Base-by-base conservation (phyloP, 2,797 vertebrate genomes). In the Benthosema pterotum region DNA sequence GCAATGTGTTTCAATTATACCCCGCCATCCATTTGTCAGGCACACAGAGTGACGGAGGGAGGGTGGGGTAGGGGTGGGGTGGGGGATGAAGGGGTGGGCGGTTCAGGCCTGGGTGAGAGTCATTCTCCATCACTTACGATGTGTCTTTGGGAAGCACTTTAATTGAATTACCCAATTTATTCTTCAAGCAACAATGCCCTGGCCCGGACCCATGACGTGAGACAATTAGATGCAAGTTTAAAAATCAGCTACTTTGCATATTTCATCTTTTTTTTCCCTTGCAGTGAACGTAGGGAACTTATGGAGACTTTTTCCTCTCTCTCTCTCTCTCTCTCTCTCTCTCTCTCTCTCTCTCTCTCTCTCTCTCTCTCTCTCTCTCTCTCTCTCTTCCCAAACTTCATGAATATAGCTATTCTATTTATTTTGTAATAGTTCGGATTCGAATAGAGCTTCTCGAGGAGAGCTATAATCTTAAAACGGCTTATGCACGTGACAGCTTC, bases 141-240 rank as follows among this genome's bases (percentile, higher is more conserved):
- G 95, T 95, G 97, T 97, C 95, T 96, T 95, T 94, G 94, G 93
- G 93, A 86, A 95, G 94, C 92, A 94, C 94, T 97, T 97, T 97
- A 98, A 97, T 99, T 98, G 95, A 98, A 98, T 98, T 98, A 96
- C 93, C 93, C 94, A 96, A 97, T 98, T 97, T 98, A 96, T 96
- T 98, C 96, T 96, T 98, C 95, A 96, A 95, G 96, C 95, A 96
- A 96, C 95, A 96, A 97, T 95, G 95, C 95, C 93, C 93, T 92
- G 94, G 81, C 81, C 94, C 93, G 91, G 92, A 96, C 93, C 93
- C 94, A 94, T 96, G 95, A 96, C 93, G 94, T 94, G 92, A 96
- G 93, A 96, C 95, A 96, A 97, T 97, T 97, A 96, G 95, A 95
- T 94, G 93, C 81, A 91, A 94, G 95, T 95, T 96, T 96, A 92